These are phyloP conservation scores for Meganola albula DNA, from an alignment of 2,888 invertebrate genomes.

Conservation along the genomic window DNA sequence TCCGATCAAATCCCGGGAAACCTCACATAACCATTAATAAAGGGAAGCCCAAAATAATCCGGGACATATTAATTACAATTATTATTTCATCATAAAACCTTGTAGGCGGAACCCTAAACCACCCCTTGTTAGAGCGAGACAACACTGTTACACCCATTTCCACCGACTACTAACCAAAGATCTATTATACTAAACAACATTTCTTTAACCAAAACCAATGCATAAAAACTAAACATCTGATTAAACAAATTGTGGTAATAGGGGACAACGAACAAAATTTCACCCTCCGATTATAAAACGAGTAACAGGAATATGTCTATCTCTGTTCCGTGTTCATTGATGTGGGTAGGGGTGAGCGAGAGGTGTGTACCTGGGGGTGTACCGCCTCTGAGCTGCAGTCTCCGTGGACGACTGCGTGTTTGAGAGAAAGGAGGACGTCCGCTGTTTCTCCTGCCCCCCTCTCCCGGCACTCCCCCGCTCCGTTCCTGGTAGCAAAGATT, in stretches of 20 bases:
- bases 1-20: constrained; percentile 21
- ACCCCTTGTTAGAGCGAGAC: constrained; percentile 30
- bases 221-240: too few relatives aligned
- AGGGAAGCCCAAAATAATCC: constrained; percentile 25
- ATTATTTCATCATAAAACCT: constrained; percentile 34
- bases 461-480: constrained; percentile 75
- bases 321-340: constrained; percentile 19
- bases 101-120: constrained; percentile 20
- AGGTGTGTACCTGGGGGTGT: constrained; percentile 68
- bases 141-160: too few relatives aligned
- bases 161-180: too few relatives aligned
- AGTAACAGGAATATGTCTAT: constrained; percentile 13
- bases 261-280: constrained; percentile 5
- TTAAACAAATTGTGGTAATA: constrained; percentile 12
- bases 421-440: constrained; percentile 91
- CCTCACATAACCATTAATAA: constrained; percentile 16
- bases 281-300: neutral
- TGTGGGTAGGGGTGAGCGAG: constrained; percentile 35
- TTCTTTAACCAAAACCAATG: too few relatives aligned
- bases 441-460: constrained; percentile 83
- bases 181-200: too few relatives aligned
- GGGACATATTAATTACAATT: constrained; percentile 53
- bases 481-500: constrained; percentile 49
- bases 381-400: constrained; percentile 74
- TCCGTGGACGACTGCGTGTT: constrained; percentile 92